Evolutionary conservation across 1,140 invertebrate genomes (phyloP), one percentile per base, ranked within the genome.

Genomic region (Drosophila mauritiana): DNA sequence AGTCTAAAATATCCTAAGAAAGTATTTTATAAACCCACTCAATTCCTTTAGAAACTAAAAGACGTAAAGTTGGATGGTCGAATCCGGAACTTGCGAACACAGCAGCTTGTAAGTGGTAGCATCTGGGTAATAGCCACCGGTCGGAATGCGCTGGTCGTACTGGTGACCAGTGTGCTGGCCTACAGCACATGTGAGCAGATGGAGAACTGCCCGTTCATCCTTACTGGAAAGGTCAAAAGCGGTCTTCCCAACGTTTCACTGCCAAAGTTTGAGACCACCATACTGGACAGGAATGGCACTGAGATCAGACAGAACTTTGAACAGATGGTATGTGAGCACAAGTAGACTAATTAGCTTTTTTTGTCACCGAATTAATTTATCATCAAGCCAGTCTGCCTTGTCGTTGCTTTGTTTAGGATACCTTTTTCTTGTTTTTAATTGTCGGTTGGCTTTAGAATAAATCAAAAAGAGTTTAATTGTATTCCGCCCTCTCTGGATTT

Each of bases 141-240:
- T 2, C 93, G 97, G 45, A 98, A 98, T 91, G 96, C 96, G 3
- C 88, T 97, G 2, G 93, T 96, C 6, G 96, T 98, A 3, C 89
- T 96, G 8, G 92, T 94, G 0, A 93, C 95, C 57, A 93, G 94
- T 1, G 67, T 94, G 0, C 93, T 96, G 42, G 94, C 95, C 0
- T 95, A 92, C 56, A 93, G 92, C 69, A 78, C 90, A 4, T 93
- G 92, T 69, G 92, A 93, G 36, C 83, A 92, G 25, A 79, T 89
- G 65, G 70, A 93, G 59, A 20, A 48, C 17, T 93, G 94, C 22
- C 94, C 94, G 0, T 96, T 96, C 68, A 93, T 95, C n/a, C 93
- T 96, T 13, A 96, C 95, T 7, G 95, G 95, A 34, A 93, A 91
- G n/a, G 94, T 95, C 0, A 94, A 93, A 62, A 93, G 93, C 0